These are phyloP conservation scores for Ammospiza nelsoni DNA, from an alignment of 2,113 vertebrate genomes.

Conservation along the genomic window DNA sequence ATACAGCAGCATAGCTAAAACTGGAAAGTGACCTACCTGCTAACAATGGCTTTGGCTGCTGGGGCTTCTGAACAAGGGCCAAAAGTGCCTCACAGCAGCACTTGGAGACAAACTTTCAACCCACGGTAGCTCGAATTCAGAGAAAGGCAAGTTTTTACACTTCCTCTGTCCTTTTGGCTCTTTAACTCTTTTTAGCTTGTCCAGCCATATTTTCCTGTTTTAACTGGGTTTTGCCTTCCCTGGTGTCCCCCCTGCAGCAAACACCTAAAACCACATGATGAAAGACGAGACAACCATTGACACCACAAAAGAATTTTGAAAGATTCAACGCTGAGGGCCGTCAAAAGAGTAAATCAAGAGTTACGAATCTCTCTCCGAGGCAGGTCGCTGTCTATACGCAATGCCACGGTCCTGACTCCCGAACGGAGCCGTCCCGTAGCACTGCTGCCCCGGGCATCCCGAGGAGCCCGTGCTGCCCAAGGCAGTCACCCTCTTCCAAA, in stretches of 20 bases:
- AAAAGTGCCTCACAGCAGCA: not conserved
- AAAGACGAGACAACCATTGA: not conserved
- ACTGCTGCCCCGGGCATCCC: fast-evolving
- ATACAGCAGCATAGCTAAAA: not conserved
- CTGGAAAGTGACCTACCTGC: constrained; percentile 38
- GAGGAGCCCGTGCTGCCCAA: not conserved
- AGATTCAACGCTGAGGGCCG: not conserved
- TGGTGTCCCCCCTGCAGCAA: not conserved
- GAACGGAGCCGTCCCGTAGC: not conserved
- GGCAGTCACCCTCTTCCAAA: not conserved
- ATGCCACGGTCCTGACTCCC: fast-evolving
- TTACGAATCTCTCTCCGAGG: fast-evolving
- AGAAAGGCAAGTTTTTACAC: not conserved
- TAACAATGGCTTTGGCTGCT: not conserved
- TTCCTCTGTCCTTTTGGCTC: not conserved
- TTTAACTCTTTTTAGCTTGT: not conserved
- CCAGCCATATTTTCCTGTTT: not conserved
- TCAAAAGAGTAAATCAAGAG: not conserved
- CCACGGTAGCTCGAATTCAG: not conserved
- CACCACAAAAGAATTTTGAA: fast-evolving
- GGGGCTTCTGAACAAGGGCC: not conserved
- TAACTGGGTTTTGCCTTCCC: not conserved
- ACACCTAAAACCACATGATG: not conserved
- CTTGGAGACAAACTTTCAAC: not conserved
- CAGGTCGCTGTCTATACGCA: fast-evolving